phyloP scores from a whole-genome alignment of 1,140 invertebrate genomes.

The Venturia canescens region DNA sequence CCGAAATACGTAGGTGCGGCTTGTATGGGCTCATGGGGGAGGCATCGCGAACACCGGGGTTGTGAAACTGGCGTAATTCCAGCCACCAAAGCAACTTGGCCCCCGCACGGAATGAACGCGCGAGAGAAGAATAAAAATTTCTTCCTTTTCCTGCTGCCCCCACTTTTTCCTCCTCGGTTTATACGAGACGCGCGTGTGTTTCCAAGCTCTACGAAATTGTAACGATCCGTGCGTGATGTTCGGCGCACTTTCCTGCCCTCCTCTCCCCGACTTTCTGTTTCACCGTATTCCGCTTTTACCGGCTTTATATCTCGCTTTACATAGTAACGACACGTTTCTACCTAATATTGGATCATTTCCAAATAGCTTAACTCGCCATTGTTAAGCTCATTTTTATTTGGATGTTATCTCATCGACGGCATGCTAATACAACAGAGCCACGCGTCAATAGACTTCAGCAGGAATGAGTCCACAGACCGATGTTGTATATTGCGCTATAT shows the following conservation, averaged over 20 bases:
- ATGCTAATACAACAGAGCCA: conserved; percentile 27
- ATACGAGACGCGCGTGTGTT: conserved; percentile 58
- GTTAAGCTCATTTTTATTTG: conserved; percentile 57
- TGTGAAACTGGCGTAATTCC: conserved; percentile 62
- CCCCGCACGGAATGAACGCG: conserved; percentile 51
- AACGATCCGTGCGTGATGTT: conserved; percentile 42
- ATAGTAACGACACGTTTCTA: not conserved
- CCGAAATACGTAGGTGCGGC: conserved; percentile 38
- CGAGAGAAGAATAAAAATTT: conserved; percentile 44
- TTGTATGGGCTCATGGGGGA: not conserved
- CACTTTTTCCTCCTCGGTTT: not conserved
- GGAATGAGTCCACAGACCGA: not conserved
- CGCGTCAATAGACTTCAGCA: conserved; percentile 7
- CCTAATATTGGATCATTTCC: conserved; percentile 64
- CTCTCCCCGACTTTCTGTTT: not conserved
- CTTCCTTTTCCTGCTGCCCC: not conserved
- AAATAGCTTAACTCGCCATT: conserved; percentile 64
- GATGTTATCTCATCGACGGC: conserved; percentile 25
- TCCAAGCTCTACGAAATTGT: conserved; percentile 35
- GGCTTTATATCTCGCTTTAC: conserved; percentile 12
- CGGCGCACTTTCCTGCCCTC: not conserved
- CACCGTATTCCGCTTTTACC: not conserved
- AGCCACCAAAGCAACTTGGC: conserved; percentile 58
- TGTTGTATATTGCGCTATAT: not conserved
- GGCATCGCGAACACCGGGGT: conserved; percentile 17